Conservation (phyloP, 2,888 invertebrate genomes). For the Meiosimyza decipiens region DNA sequence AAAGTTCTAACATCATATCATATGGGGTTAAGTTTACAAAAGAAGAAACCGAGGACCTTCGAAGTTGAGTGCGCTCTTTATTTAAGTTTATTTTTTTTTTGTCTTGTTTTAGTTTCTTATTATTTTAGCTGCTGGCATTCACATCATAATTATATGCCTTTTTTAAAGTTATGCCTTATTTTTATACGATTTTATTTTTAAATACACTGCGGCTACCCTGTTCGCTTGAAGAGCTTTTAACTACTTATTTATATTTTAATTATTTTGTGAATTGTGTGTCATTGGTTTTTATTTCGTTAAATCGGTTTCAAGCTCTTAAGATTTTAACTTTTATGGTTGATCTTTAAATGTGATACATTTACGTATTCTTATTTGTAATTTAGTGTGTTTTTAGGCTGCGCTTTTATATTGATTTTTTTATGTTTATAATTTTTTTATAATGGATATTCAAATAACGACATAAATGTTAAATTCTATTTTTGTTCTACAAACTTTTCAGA, state of each 20-base stretch:
- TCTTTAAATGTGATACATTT: slow-evolving; percentile 20
- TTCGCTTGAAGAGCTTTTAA: slow-evolving; percentile 36
- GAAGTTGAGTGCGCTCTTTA: no score
- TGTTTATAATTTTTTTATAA: no score
- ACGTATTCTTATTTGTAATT: not conserved
- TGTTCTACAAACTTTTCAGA: no score
- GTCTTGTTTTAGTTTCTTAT: slow-evolving; percentile 27
- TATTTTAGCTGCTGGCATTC: slow-evolving; percentile 36
- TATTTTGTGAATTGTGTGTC: not conserved
- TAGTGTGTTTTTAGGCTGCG: not conserved
- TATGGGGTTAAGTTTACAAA: no score
- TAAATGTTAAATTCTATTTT: no score
- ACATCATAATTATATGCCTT: slow-evolving; percentile 2
- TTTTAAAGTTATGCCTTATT: slow-evolving; percentile 26
- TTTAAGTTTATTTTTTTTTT: not conserved
- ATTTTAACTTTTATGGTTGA: slow-evolving; percentile 16
- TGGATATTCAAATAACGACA: no score
- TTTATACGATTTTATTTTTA: slow-evolving; percentile 34
- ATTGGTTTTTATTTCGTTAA: not conserved
- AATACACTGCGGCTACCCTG: slow-evolving; percentile 34
- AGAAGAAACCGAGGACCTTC: no score
- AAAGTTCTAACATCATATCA: no score
- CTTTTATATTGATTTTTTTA: no score
- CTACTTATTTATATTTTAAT: not conserved
- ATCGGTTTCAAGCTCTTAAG: slow-evolving; percentile 26